A percentile compares a stretch with the other conserved stretches of the same genome.
These are phyloP conservation scores for Sesia bembeciformis DNA, from an alignment of 2,888 invertebrate species.

Conservation along the genomic window DNA sequence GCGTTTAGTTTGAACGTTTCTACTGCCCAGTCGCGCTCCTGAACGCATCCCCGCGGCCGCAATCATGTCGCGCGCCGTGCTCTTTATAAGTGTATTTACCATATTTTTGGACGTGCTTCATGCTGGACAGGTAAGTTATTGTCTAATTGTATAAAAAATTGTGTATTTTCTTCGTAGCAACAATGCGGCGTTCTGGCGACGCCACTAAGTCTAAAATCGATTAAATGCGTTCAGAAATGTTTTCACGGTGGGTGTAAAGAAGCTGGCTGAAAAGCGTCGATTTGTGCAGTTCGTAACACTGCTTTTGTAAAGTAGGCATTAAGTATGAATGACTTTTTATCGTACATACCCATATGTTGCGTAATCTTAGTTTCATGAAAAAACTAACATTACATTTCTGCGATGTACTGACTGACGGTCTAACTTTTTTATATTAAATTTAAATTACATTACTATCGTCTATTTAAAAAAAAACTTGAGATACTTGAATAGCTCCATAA, in stretches of 20 bases:
- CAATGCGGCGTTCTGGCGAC: slow-evolving; percentile 18
- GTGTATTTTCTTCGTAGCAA: background rate
- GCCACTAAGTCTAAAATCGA: slow-evolving; percentile 61
- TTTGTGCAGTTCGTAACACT: slow-evolving; percentile 18
- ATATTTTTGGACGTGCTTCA: slow-evolving; percentile 74
- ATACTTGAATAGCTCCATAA: background rate
- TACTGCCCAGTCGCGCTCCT: slow-evolving; percentile 37
- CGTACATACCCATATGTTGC: background rate
- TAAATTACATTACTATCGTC: background rate
- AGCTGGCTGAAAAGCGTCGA: slow-evolving; percentile 49
- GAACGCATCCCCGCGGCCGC: slow-evolving; percentile 59
- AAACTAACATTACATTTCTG: background rate
- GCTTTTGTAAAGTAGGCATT: background rate
- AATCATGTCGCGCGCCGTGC: slow-evolving; percentile 77
- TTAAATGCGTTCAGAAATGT: slow-evolving; percentile 57
- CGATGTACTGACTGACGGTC: too few species aligned
- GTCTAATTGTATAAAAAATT: slow-evolving; percentile 8
- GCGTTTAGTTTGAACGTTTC: slow-evolving; percentile 55
- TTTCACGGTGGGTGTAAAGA: slow-evolving; percentile 59
- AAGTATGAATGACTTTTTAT: background rate
- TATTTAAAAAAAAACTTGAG: background rate
- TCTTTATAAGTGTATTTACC: slow-evolving; percentile 75
- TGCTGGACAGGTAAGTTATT: slow-evolving; percentile 69
- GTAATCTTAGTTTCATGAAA: background rate
- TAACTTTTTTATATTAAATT: background rate